Evolutionary conservation across 2,113 vertebrate genomes (phyloP).

Genomic region (Siniperca chuatsi): DNA sequence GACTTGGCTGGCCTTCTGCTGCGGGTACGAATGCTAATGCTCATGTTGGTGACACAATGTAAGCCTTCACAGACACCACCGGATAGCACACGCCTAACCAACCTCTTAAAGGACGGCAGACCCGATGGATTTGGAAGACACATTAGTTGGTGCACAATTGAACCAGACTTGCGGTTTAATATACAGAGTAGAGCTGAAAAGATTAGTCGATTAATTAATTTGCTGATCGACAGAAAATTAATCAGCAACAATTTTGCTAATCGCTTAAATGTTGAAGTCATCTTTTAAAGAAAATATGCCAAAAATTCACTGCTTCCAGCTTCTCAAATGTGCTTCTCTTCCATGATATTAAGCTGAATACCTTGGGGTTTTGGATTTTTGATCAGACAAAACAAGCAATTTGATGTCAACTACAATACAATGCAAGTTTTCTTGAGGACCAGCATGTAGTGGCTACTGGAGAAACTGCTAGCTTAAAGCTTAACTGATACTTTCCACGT

Average conservation of each 20-base stretch:
- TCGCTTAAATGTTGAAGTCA: background rate
- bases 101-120: background rate
- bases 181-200: background rate
- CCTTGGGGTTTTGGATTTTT: background rate
- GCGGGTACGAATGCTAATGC: conserved; percentile 18
- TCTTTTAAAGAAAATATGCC: background rate
- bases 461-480: background rate
- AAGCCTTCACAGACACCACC: background rate
- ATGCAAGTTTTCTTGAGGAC: too few relatives aligned
- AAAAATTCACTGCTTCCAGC: background rate
- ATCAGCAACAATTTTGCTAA: background rate
- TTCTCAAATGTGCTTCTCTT: background rate
- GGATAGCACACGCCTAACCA: background rate
- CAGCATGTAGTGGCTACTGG: background rate
- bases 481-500: background rate
- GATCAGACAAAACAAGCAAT: background rate
- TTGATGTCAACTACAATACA: background rate
- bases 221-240: too few relatives aligned
- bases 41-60: conserved; percentile 11
- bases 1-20: conserved; percentile 20
- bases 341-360: background rate
- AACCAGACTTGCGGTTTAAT: background rate
- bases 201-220: too few relatives aligned
- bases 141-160: background rate
- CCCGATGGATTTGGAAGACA: background rate